Evolutionary conservation across 2,888 invertebrate species (phyloP), one percentile per base, ranked within the genome.

Genomic region (Augochlorella aurata): DNA sequence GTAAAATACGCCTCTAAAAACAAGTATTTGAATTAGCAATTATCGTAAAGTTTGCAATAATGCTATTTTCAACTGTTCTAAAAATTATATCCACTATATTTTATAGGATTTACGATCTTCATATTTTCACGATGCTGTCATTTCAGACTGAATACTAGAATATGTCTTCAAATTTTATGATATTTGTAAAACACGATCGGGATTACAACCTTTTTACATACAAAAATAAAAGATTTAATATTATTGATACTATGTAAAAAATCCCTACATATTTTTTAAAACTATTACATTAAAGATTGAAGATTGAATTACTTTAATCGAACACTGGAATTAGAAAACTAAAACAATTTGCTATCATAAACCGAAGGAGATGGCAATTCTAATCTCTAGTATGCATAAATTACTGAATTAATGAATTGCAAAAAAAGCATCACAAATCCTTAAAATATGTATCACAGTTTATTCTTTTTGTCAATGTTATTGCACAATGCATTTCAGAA

Each of bases 41-140:
- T 66, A 21, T 44, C 52, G 52, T 54, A 47, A 58, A 66, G 74
- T 16, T 77, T 54, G 21, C 77, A 61, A 52, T 67, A 50, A 77
- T 47, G n/a, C 68, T 74, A 80, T 61, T 70, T 79, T 75, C 66
- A 38, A 74, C 29, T 45, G 54, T 81, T 50, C 29, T 65, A 71
- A 82, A n/a, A 65, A 21, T 54, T 73, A 24, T 69, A 50, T 58
- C 3, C 24, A 18, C 16, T 69, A 77, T 77, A 77, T 82, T 82
- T 82, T 81, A 70, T 77, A 81, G 73, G 38, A 47, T 78, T 77
- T 77, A 74, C 66, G 69, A 77, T 78, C 70, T 50, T 73, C 52
- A 66, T 63, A 69, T 70, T 74, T 83, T 83, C 61, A 76, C 52
- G 16, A 63, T 45, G 66, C 76, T 81, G 44, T 29, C 24, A 38